A percentile compares a stretch with the other conserved stretches of the same genome.
Conservation (phyloP, 2,888 invertebrate species). For the Plagiodera versicolora region DNA sequence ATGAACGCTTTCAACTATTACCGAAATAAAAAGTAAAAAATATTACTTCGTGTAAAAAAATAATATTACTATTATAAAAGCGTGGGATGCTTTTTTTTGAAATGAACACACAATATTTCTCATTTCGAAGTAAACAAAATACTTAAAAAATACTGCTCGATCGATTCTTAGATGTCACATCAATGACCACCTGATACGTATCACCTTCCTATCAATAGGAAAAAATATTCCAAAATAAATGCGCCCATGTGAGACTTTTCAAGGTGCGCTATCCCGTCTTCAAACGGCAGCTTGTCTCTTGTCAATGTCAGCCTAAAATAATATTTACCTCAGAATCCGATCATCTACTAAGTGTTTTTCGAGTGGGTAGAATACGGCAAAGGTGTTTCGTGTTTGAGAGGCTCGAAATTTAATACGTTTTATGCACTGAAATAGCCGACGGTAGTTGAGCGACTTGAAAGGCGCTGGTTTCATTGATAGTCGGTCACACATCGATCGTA, state of each 20-base stretch:
- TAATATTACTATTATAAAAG: too few species aligned
- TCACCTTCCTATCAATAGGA: too few species aligned
- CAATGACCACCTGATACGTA: too few species aligned
- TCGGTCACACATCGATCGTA: background rate
- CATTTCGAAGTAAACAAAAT: too few species aligned
- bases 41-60: too few species aligned
- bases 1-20: too few species aligned
- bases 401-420: constrained; percentile 11
- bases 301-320: constrained; percentile 27
- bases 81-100: too few species aligned
- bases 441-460: background rate
- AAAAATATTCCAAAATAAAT: background rate
- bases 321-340: constrained; percentile 25
- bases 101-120: too few species aligned
- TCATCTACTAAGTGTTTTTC: constrained; percentile 26
- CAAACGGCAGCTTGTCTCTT: constrained; percentile 10
- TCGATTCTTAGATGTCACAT: too few species aligned
- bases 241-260: background rate
- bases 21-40: too few species aligned
- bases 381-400: constrained; percentile 13
- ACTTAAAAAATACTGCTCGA: too few species aligned
- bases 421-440: constrained; percentile 5
- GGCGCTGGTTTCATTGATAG: constrained; percentile 1
- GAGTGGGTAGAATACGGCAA: constrained; percentile 18
- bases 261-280: background rate